Evolutionary conservation across 1,140 invertebrate species (phyloP), one percentile per base, ranked within the genome.

Genomic region (Nephila pilipes): DNA sequence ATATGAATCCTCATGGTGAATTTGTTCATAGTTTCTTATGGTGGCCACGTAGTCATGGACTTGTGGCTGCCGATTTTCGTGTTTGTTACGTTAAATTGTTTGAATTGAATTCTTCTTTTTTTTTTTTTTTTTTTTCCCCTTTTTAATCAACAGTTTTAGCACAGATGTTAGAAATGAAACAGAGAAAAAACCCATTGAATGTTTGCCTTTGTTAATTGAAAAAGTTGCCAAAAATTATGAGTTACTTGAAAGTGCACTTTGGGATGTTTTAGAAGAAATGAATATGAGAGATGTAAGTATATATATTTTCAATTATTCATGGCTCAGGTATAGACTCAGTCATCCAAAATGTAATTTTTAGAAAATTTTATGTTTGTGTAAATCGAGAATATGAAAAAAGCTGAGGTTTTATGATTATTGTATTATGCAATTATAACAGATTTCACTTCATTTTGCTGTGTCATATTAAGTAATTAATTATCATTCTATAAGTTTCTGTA

Each of bases 191-290:
- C 8, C n/a, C 4, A 58, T 96, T 79, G 95, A 96, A 18, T 95
- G 95, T 93, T 95, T 97, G 36, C 97, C 97, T 20, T 95, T 96
- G 92, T 95, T 97, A 69, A 96, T 96, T 81, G 94, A 95, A 0
- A 94, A 92, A 2, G 95, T 96, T 69, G 94, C 94, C 60, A 95
- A 96, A 8, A 95, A 95, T 94, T 96, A 96, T 94, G 95, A 96
- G 93, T 94, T 94, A 38, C 94, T 97, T 20, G 94, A 95, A 16
- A 94, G 94, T 18, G 94, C 96, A 94, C 95, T 96, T 60, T 94
- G 95, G 55, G 94, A 95, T 63, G 95, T 96, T 58, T 95, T 97
- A 88, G 95, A 95, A 5, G 95, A 95, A 85, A 94, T 95, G 12
- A 95, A 97, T 92, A 96, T 97, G 89, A 95, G 96, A 90, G 95